Evolutionary conservation across 1,140 invertebrate species (phyloP), one percentile per base, ranked within the genome.

Genomic region (Anoplophora glabripennis): DNA sequence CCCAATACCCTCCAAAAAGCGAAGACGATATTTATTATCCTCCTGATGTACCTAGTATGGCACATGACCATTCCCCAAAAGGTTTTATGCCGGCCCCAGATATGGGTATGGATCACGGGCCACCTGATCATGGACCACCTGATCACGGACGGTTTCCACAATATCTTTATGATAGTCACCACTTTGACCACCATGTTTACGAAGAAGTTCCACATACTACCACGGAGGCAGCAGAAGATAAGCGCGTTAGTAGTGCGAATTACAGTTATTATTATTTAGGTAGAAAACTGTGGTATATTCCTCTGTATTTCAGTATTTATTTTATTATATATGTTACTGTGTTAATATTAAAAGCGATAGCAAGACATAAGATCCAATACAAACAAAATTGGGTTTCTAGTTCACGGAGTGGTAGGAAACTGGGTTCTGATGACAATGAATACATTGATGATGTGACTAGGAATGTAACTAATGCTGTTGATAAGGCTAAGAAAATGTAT

Each of bases 191-290:
- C 59, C 77, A 81, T 64, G 66, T 79, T 57, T 64, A 79, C 57
- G 52, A 78, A 64, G 67, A 76, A 64, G 70, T 80, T 54, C 71
- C 73, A 7, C 75, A 74, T 7, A 66, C 78, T 5, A 78, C 81
- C 7, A 79, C 80, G 18, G 68, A 75, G 35, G 69, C 70, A 18
- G 69, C 70, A n/a, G 76, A 76, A 54, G 72, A 77, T 4, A 83
- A 85, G 46, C 80, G 87, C 65, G 81, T 88, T 40, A 87, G 84
- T 53, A 89, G 88, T 59, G 77, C 82, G 59, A 79, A 81, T 4
- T 91, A 89, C 78, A 89, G 87, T 69, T 91, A 91, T 73, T 91
- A 90, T 70, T 90, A 87, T 67, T 81, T 91, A 62, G 89, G 89
- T 0, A 84, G 87, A 57, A 90, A 91, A 67, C 77, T 91, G 2